Percentiles rank a stretch among this genome's conserved stretches.
phyloP scores from a whole-genome alignment of 2,797 vertebrate species.

The Adelosebastes latens region DNA sequence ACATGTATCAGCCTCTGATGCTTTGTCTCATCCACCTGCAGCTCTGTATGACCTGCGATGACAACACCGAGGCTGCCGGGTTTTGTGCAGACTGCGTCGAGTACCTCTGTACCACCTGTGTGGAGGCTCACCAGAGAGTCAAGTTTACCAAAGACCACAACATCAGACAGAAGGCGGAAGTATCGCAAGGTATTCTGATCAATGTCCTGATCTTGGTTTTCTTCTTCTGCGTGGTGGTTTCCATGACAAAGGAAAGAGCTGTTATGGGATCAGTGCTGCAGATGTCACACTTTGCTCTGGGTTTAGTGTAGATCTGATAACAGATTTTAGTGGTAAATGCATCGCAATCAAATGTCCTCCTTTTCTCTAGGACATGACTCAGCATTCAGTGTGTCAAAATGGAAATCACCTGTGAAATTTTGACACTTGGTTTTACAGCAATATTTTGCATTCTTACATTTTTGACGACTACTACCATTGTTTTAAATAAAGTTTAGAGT shows the following conservation, averaged over 20 bases:
- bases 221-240: neutral
- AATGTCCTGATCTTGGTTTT: neutral
- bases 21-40: constrained; percentile 48
- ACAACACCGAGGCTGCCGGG: constrained; percentile 92
- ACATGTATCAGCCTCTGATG: neutral
- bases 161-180: constrained; percentile 91
- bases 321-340: neutral
- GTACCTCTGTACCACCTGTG: constrained; percentile 95
- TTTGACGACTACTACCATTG: neutral
- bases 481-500: neutral
- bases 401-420: neutral
- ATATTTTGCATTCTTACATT: neutral
- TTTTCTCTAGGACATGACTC: neutral
- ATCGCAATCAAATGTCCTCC: neutral
- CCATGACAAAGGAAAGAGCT: neutral
- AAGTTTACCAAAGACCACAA: constrained; percentile 96
- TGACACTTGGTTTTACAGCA: neutral
- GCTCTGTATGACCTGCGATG: constrained; percentile 95
- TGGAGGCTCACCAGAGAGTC: constrained; percentile 94
- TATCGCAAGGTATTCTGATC: constrained; percentile 84
- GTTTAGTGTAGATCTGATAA: neutral
- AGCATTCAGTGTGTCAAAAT: neutral
- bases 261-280: neutral
- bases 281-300: neutral
- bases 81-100: constrained; percentile 96